Base-by-base conservation (phyloP, 2,888 invertebrate genomes). In the Drosophila setosimentum region DNA sequence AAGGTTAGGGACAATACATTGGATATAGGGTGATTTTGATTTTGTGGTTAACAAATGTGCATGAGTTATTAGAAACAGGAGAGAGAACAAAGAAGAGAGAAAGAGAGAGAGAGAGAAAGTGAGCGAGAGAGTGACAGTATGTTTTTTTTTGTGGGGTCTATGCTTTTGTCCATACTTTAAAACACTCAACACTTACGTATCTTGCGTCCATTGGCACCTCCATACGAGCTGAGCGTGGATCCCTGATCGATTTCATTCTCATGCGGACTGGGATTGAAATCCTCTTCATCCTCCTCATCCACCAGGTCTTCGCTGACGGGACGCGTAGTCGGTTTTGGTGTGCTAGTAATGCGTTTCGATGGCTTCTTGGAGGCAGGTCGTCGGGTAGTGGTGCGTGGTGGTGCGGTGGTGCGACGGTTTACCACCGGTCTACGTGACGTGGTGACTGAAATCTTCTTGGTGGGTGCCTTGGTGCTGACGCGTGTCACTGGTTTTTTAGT, bases 361-460 rank as follows among this genome's bases (percentile, higher is more conserved):
- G 92, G 92, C 29, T 91, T 92, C 50, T 83, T 82, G 3, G 91
- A 84, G 32, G 68, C 69, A 18, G 94, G 94, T 64, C 91, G 93
- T 54, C 93, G 93, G 2, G 94, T 93, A 3, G 94, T 93, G 29
- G 92, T 75, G 49, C 93, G 93, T 5, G 94, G 93, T n/a, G 92
- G 65, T 30, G 92, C 93, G 1, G 93, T 87, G 33, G 91, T 83
- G 42, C 92, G 90, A 13, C 86, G 79, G 18, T 57, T 57, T 0
- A 91, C 91, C 13, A 80, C 82, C n/a, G 91, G 92, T 2, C 82
- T 86, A 16, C 87, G 83, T 5, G 92, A 90, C 33, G 93, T 92
- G 13, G 90, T 92, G 0, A 91, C 82, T 0, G 88, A 82, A 0
- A 90, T 87, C 60, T 86, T 88, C 49, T 83, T 87, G 40, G 79